Conservation (phyloP, 1,140 invertebrate species). For the Sinonovacula constricta region DNA sequence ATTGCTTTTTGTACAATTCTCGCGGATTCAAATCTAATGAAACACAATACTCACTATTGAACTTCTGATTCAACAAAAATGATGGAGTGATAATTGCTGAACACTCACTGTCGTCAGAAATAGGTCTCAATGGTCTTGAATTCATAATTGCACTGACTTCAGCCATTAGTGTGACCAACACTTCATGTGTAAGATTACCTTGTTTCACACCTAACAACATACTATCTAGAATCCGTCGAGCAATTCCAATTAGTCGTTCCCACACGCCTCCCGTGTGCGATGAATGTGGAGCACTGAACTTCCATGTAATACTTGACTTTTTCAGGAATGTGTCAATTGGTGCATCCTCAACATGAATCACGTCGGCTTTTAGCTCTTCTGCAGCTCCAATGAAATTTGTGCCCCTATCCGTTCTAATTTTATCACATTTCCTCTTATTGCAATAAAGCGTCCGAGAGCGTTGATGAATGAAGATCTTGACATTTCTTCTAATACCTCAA, state of each 20-base stretch:
- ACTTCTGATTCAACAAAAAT: slow-evolving; percentile 9
- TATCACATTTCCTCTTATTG: slow-evolving; percentile 10
- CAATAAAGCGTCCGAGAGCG: slow-evolving; percentile 2
- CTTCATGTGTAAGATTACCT: no score
- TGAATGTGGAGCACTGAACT: slow-evolving; percentile 49
- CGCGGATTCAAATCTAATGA: not conserved
- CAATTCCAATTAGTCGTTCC: no score
- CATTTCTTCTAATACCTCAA: slow-evolving; percentile 13
- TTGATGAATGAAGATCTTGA: slow-evolving; percentile 6
- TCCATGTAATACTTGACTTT: not conserved
- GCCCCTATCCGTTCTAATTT: not conserved
- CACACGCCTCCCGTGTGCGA: slow-evolving; percentile 54
- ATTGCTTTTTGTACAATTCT: slow-evolving; percentile 8
- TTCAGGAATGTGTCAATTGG: not conserved
- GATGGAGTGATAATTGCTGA: slow-evolving; percentile 18
- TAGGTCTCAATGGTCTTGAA: slow-evolving; percentile 41
- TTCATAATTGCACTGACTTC: slow-evolving; percentile 55
- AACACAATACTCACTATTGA: not conserved
- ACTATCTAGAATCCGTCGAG: no score
- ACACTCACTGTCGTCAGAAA: slow-evolving; percentile 40
- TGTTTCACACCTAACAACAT: slow-evolving; percentile 31
- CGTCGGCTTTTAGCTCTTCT: not conserved
- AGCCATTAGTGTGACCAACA: no score
- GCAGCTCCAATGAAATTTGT: slow-evolving; percentile 24
- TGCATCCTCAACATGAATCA: slow-evolving; percentile 1